A percentile compares a stretch with the other conserved stretches of the same genome.
Conservation (phyloP, 2,113 vertebrate genomes). For the Scomber colias region DNA sequence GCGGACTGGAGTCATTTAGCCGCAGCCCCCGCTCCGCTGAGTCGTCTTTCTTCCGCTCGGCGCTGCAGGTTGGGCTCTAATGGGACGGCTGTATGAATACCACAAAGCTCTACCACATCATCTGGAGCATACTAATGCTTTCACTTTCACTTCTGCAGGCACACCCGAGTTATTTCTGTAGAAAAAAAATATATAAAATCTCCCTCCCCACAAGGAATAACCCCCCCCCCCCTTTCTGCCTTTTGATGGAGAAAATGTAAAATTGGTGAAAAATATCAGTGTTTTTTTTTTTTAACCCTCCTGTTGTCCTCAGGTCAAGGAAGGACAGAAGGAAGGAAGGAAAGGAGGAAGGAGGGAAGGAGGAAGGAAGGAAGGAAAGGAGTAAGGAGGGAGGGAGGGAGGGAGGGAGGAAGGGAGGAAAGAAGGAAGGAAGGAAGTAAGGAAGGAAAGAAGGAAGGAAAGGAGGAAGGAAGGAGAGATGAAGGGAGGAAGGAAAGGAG, state of each 20-base stretch:
- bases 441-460: too few relatives aligned
- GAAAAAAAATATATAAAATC: background rate
- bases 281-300: too few relatives aligned
- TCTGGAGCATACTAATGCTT: constrained; percentile 51
- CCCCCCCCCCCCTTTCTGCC: constrained; percentile 1
- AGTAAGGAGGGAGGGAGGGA: too few relatives aligned
- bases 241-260: constrained; percentile 30
- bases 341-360: too few relatives aligned
- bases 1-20: constrained; percentile 42
- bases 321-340: too few relatives aligned
- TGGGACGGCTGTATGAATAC: constrained; percentile 26
- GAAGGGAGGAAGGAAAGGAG: too few relatives aligned
- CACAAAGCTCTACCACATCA: constrained; percentile 39
- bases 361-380: too few relatives aligned
- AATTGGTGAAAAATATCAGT: too few relatives aligned
- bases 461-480: too few relatives aligned
- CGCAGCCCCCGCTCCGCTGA: constrained; percentile 8
- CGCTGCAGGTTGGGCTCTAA: constrained; percentile 24
- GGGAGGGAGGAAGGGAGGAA: too few relatives aligned
- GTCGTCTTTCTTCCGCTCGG: background rate
- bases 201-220: constrained; percentile 17
- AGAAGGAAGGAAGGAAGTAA: too few relatives aligned
- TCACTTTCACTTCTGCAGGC: constrained; percentile 1
- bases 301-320: too few relatives aligned
- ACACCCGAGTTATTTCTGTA: background rate